These are phyloP conservation scores for Emberiza fucata DNA, from an alignment of 2,113 vertebrate species.

Conservation along the genomic window DNA sequence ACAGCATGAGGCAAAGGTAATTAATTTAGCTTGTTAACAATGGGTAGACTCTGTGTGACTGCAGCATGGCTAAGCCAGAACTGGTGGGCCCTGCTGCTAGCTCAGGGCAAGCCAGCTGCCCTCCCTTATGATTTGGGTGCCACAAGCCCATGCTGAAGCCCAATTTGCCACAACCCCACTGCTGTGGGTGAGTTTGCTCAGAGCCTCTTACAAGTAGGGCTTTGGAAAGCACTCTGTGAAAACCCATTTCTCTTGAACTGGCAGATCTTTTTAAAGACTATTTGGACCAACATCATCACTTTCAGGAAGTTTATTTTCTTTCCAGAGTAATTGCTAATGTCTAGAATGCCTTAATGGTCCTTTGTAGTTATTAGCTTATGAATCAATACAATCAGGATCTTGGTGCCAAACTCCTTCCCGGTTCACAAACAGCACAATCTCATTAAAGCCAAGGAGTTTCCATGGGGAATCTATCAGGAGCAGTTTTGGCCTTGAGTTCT, in stretches of 20 bases:
- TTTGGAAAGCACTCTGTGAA: not conserved
- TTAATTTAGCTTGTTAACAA: not conserved
- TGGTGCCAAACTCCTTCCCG: not conserved
- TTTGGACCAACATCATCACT: not conserved
- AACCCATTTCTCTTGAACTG: not conserved
- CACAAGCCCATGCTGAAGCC: not conserved
- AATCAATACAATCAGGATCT: constrained; percentile 25
- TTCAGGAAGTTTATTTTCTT: constrained; percentile 27
- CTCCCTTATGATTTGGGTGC: not conserved
- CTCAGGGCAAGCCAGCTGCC: not conserved
- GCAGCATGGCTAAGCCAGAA: not conserved
- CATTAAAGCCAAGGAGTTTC: constrained; percentile 8
- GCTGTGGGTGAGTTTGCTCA: not conserved
- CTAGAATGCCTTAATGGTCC: not conserved
- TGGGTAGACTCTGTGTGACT: not conserved
- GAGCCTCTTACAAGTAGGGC: fast-evolving
- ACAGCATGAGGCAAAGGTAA: not conserved
- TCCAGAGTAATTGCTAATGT: not conserved
- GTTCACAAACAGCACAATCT: not conserved
- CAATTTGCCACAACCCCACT: not conserved
- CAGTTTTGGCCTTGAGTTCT: not conserved
- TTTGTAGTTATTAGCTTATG: not conserved
- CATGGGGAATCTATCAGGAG: not conserved
- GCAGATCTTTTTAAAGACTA: not conserved
- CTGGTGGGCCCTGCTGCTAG: not conserved